Percentiles rank a stretch among this genome's conserved stretches.
phyloP scores from a whole-genome alignment of 2,797 vertebrate genomes.

The Pyrocephalus nanus region DNA sequence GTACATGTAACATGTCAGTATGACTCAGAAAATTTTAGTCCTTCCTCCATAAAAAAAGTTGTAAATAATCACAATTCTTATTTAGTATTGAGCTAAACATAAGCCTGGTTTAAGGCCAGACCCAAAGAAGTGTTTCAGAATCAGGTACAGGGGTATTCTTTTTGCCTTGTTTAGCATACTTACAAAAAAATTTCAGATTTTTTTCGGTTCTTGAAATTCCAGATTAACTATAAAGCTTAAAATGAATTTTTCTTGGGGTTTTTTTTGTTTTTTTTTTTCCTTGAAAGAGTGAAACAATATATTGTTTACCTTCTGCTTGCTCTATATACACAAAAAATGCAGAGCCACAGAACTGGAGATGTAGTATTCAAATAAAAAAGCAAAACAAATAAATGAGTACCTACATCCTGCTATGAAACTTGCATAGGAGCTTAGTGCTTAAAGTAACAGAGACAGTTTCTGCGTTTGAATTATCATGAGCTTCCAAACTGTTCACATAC shows the following conservation, averaged over 20 bases:
- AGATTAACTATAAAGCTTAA: not conserved
- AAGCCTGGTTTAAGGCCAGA: not conserved
- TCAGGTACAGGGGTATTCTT: not conserved
- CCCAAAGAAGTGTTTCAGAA: not conserved
- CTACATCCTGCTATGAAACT: not conserved
- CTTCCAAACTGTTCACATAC: not conserved
- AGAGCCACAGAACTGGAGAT: not conserved
- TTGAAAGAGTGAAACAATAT: not conserved
- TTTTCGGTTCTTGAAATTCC: not conserved
- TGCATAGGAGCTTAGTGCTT: not conserved
- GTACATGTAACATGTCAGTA: not conserved
- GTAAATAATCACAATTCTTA: not conserved
- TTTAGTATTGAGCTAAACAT: not conserved
- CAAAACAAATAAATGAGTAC: not conserved
- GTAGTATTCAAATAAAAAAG: slow-evolving; percentile 8
- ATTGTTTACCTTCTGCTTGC: not conserved
- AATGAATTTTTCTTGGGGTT: not conserved
- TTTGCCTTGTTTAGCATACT: not conserved
- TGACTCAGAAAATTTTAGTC: not conserved
- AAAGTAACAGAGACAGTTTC: not conserved
- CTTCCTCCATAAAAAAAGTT: not conserved
- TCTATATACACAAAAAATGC: not conserved
- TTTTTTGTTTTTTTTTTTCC: not conserved
- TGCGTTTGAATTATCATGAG: not conserved
- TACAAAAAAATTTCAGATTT: not conserved